A percentile compares a stretch with the other conserved stretches of the same genome.
phyloP scores from a whole-genome alignment of 2,113 vertebrate species.

The Dryoscopus gambensis region DNA sequence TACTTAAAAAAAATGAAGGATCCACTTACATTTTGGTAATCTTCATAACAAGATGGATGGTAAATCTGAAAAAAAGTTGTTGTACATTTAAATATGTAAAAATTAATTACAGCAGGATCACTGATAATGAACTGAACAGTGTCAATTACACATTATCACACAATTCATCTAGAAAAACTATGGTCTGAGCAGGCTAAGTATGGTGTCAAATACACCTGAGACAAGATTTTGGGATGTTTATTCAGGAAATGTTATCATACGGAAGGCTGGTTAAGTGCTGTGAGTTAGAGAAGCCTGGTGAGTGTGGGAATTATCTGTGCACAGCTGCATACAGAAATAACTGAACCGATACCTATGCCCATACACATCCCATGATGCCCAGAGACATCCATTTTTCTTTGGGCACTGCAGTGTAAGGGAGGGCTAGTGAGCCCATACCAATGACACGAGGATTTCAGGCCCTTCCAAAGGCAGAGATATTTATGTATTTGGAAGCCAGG shows the following conservation, averaged over 20 bases:
- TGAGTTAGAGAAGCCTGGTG: not conserved
- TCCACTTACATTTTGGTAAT: constrained; percentile 95
- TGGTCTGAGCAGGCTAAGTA: not conserved
- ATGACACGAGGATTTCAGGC: not conserved
- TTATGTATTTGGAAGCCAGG: not conserved
- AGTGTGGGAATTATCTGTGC: not conserved
- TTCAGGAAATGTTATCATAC: not conserved
- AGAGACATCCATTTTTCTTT: not conserved
- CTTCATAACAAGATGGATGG: constrained; percentile 96
- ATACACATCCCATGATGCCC: too few species aligned
- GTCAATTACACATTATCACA: not conserved
- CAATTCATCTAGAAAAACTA: not conserved
- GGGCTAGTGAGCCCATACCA: not conserved
- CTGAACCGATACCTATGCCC: not conserved
- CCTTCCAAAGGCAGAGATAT: not conserved
- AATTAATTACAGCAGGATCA: not conserved
- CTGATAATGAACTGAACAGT: not conserved
- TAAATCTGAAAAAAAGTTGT: constrained; percentile 82
- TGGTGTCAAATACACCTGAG: not conserved
- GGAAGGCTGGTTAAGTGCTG: not conserved
- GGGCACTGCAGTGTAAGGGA: not conserved
- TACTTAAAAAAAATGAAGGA: not conserved
- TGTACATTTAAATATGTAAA: not conserved
- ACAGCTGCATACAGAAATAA: not conserved
- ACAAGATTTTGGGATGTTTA: not conserved